Evolutionary conservation across 1,140 invertebrate species (phyloP).

Genomic region (Mesaphorura yosii): DNA sequence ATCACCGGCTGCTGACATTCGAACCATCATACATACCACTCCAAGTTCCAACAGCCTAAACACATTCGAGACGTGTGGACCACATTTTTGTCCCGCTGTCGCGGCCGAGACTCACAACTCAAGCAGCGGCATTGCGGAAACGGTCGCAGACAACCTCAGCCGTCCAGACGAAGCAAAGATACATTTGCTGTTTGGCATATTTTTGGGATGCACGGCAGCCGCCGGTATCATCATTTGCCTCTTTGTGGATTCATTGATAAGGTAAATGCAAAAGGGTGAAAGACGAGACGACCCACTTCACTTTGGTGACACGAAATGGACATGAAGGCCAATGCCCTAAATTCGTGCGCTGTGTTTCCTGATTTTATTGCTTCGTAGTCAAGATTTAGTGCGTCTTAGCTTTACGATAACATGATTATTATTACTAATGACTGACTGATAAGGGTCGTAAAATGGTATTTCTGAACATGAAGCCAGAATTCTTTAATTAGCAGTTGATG

Average conservation of each 20-base stretch:
- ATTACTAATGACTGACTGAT: not conserved
- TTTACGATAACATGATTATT: not conserved
- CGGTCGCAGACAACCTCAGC: constrained; percentile 39
- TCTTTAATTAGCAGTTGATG: too few species aligned
- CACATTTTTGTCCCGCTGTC: constrained; percentile 59
- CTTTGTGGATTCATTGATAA: constrained; percentile 71
- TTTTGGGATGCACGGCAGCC: constrained; percentile 71
- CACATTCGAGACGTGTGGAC: too few species aligned
- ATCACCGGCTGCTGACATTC: constrained; percentile 50
- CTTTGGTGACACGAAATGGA: too few species aligned
- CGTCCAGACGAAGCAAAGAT: constrained; percentile 6
- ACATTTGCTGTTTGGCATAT: constrained; percentile 72
- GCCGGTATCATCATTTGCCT: constrained; percentile 73
- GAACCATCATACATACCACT: too few species aligned
- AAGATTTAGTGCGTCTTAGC: too few species aligned
- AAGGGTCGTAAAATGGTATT: too few species aligned
- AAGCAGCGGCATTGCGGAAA: not conserved
- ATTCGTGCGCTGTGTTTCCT: too few species aligned
- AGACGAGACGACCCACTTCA: not conserved
- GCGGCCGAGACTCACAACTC: constrained; percentile 43
- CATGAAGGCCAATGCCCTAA: too few species aligned
- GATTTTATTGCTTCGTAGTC: too few species aligned
- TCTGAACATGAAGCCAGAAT: too few species aligned
- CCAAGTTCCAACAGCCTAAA: too few species aligned
- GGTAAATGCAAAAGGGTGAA: not conserved